Evolutionary conservation across 2,888 invertebrate species (phyloP), one percentile per base, ranked within the genome.

Genomic region (Melipona bicolor): DNA sequence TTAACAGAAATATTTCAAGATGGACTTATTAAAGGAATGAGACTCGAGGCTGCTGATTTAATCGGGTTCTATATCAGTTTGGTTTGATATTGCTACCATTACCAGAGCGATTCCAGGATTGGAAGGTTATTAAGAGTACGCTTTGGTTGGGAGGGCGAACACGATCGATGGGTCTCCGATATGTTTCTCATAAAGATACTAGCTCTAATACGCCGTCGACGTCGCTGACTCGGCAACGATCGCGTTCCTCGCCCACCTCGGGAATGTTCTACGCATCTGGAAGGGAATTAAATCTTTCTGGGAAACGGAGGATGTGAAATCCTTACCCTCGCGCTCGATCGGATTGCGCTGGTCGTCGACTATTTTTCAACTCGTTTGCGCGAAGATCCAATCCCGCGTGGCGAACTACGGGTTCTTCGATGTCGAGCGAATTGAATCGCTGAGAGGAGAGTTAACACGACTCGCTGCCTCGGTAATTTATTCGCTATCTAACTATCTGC

Each of bases 91-190:
- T 62, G 99, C 98, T 4, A 99, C 98, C 9, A 96, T 99, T 67
- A 97, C 97, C 0, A 96, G 97, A 91, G 98, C 99, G 43, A 43
- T 43, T 43, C 9, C 43, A 43, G 43, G 21, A 98, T 98, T 21
- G 98, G 98, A 0, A 97, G 99, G 84, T 95, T 99, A 89, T 95
- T 99, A 64, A 97, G 98, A 95, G 96, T 97, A 82, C 98, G 99
- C 94, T 99, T 99, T 95, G 99, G 99, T 0, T 99, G 99, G 99
- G 98, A 98, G 88, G 97, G 97, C 70, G 98, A 98, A 93, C 99
- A 98, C 94, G 99, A 99, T 95, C 99, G 99, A 94, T 99, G 99
- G 99, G 43, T 43, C 43, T 43, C 43, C 43, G 43, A 43, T 43
- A 43, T 43, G 43, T 43, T 43, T 43, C 43, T 43, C 43, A 43